Percentiles rank a stretch among this genome's conserved stretches.
phyloP scores from a whole-genome alignment of 2,797 vertebrate genomes.

The Coilia nasus region DNA sequence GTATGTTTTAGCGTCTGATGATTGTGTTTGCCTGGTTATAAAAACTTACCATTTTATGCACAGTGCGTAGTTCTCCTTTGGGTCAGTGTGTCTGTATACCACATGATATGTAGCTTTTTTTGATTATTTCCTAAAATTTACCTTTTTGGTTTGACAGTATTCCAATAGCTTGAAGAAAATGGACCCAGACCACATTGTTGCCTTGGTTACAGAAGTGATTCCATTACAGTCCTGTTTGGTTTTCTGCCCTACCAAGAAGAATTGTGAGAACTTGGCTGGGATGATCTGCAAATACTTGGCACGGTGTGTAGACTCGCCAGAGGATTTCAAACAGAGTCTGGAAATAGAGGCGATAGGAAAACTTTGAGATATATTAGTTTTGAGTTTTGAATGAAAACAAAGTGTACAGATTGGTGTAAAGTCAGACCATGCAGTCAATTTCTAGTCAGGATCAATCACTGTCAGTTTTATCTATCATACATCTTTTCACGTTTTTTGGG shows the following conservation, averaged over 20 bases:
- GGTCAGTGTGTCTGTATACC: not conserved
- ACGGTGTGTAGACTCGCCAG: slow-evolving; percentile 74
- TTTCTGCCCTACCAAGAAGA: slow-evolving; percentile 97
- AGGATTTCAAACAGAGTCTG: not conserved
- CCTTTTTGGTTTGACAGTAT: slow-evolving; percentile 75
- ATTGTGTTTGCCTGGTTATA: not conserved
- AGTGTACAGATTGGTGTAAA: not conserved
- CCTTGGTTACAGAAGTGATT: slow-evolving; percentile 93
- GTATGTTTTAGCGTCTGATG: slow-evolving; percentile 62
- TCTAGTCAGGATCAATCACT: not conserved
- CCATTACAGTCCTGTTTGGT: slow-evolving; percentile 90
- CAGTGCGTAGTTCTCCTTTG: not conserved
- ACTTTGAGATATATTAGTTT: not conserved
- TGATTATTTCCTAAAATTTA: not conserved
- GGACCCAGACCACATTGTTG: slow-evolving; percentile 92
- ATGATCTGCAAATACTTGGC: slow-evolving; percentile 94
- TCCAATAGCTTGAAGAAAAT: slow-evolving; percentile 85
- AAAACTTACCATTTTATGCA: not conserved
- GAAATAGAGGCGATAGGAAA: not conserved
- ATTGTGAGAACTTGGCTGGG: slow-evolving; percentile 91
- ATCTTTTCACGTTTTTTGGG: not conserved
- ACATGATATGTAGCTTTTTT: not conserved
- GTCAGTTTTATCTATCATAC: not conserved
- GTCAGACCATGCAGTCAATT: not conserved
- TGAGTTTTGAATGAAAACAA: not conserved